Base-by-base conservation (phyloP, 2,797 vertebrate genomes). In the Ctenochaetus hawaiiensis region DNA sequence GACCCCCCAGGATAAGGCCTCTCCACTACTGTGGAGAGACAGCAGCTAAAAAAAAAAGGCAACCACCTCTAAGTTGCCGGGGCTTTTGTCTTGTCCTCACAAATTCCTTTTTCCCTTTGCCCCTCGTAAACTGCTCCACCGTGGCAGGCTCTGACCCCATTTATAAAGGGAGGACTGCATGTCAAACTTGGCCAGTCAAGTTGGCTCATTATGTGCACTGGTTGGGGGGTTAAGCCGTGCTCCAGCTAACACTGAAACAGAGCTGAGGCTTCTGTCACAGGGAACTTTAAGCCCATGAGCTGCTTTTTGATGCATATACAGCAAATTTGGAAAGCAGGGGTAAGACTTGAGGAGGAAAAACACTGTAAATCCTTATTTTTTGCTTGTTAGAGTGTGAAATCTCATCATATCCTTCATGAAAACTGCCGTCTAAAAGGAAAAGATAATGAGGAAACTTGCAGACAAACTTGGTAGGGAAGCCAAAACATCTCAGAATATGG, bases 111-210 rank as follows among this genome's bases (percentile, higher is more conserved):
- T 87, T 85, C 74, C 85, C 62, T 83, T 68, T 87, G 84, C 89
- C 86, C 88, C 84, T 89, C 87, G 88, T 92, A 89, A 91, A 89
- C 72, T 73, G 80, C 77, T 87, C 49, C 69, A 60, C 75, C 67
- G 58, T 85, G 74, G 83, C 75, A 22, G 59, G 73, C 68, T 76
- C 58, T 81, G 88, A 94, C 88, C 87, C 65, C 81, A 75, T 70
- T 86, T 81, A 89, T 79, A 90, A 92, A 87, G 74, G 72, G 67
- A 76, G 71, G 68, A 71, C 78, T 4, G 69, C 83, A 71, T 53
- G 85, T 89, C 82, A 86, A 75, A 92, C 71, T 63, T 65, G 30
- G 78, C 75, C 75, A 88, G 87, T 85, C 77, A 85, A 23, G 75
- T 80, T 43, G 78, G 72, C 51, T 87, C 77, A 75, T 82, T 85